Evolutionary conservation across 2,113 vertebrate species (phyloP).

Genomic region (Brachionichthys hirsutus): DNA sequence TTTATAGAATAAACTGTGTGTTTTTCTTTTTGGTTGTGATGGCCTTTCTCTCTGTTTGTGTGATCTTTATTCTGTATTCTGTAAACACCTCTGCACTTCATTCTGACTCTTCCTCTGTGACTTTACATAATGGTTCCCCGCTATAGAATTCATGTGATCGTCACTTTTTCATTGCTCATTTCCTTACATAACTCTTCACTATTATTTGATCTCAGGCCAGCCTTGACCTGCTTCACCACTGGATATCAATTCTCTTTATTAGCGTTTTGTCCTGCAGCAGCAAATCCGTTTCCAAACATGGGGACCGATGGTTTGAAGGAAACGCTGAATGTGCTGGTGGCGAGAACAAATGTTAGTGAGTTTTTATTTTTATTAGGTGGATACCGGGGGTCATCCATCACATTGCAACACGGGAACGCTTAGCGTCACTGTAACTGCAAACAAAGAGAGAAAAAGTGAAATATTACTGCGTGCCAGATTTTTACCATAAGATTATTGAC

Average conservation of each 20-base stretch:
- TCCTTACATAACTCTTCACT: conserved; percentile 18
- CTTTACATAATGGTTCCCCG: conserved; percentile 8
- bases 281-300: conserved; percentile 16
- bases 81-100: background rate
- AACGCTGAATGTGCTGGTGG: conserved; percentile 49
- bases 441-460: background rate
- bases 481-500: too few species aligned
- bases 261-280: conserved; percentile 28
- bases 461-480: too few species aligned
- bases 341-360: conserved; percentile 40
- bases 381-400: conserved; percentile 53
- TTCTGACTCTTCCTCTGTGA: conserved; percentile 17
- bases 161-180: conserved; percentile 19
- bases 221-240: background rate
- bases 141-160: conserved; percentile 8
- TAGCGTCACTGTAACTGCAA: conserved; percentile 6
- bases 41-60: background rate
- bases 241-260: conserved; percentile 31
- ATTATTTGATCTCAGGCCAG: conserved; percentile 33
- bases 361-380: conserved; percentile 55
- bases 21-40: background rate
- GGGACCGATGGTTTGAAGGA: conserved; percentile 36
- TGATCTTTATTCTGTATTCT: background rate
- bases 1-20: background rate
- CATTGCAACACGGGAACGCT: conserved; percentile 12